A percentile compares a stretch with the other conserved stretches of the same genome.
Evolutionary conservation across 2,797 vertebrate genomes (phyloP).

Genomic region (Chrosomus eos): DNA sequence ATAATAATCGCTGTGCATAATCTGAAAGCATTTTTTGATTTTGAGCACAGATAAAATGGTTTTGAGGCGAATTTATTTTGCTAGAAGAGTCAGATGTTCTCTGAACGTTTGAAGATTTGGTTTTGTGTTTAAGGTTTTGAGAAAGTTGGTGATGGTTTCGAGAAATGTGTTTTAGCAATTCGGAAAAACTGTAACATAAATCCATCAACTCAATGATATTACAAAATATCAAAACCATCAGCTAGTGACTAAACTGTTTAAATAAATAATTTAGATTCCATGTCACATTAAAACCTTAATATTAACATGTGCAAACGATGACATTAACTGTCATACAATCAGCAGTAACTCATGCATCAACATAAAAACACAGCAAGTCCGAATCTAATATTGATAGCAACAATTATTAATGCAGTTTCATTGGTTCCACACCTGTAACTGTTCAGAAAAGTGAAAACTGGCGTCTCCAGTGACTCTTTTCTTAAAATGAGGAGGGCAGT

Average conservation of each 20-base stretch:
- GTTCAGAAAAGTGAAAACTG: not conserved
- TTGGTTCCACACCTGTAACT: conserved; percentile 18
- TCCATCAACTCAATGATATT: not conserved
- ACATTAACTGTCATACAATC: not conserved
- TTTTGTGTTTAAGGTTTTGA: too few relatives aligned
- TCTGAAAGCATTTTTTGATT: too few relatives aligned
- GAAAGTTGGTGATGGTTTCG: too few relatives aligned
- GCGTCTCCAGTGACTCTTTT: not conserved
- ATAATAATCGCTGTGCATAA: too few relatives aligned
- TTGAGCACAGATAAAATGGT: too few relatives aligned
- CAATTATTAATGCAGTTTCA: not conserved
- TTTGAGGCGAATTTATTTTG: too few relatives aligned
- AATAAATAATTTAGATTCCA: not conserved
- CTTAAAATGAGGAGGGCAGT: not conserved
- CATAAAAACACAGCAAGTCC: not conserved
- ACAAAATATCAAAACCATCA: not conserved
- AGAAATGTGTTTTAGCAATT: too few relatives aligned
- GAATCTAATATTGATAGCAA: not conserved
- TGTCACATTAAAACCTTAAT: not conserved
- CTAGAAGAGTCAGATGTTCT: too few relatives aligned
- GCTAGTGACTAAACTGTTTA: not conserved
- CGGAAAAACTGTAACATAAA: not conserved
- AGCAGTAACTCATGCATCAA: not conserved
- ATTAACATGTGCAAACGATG: not conserved
- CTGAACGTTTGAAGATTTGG: too few relatives aligned